These are phyloP conservation scores for Passer domesticus DNA, from an alignment of 2,113 vertebrate species.

Conservation along the genomic window DNA sequence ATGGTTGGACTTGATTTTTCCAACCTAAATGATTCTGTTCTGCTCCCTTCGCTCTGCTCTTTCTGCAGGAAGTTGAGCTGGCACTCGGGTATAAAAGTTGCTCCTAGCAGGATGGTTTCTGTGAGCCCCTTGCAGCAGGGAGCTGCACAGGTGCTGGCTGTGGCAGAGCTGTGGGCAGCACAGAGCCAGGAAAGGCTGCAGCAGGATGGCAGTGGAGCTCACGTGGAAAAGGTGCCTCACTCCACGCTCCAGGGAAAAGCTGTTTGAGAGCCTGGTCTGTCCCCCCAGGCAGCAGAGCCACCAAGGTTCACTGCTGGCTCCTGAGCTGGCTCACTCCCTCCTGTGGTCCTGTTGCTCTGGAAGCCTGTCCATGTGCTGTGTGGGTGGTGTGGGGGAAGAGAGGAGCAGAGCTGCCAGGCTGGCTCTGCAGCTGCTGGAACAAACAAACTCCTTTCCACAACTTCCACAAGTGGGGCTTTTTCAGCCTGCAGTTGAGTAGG, in stretches of 20 bases:
- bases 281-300: neutral
- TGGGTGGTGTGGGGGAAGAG: neutral
- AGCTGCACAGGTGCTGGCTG: neutral
- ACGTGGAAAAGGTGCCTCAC: neutral
- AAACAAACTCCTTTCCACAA: neutral
- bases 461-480: neutral
- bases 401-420: neutral
- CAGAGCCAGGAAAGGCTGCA: neutral
- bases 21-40: neutral
- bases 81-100: neutral
- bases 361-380: neutral
- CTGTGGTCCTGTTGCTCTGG: neutral
- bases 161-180: neutral
- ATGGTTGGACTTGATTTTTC: neutral
- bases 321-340: neutral
- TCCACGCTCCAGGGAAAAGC: neutral
- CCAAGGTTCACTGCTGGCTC: neutral
- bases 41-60: neutral
- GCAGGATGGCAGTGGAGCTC: fast-evolving
- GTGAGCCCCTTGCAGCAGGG: neutral
- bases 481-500: neutral
- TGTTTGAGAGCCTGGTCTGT: neutral
- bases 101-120: neutral
- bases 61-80: neutral
- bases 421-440: neutral